Base-by-base conservation (phyloP, 2,888 invertebrate genomes). In the Adelphocoris suturalis region DNA sequence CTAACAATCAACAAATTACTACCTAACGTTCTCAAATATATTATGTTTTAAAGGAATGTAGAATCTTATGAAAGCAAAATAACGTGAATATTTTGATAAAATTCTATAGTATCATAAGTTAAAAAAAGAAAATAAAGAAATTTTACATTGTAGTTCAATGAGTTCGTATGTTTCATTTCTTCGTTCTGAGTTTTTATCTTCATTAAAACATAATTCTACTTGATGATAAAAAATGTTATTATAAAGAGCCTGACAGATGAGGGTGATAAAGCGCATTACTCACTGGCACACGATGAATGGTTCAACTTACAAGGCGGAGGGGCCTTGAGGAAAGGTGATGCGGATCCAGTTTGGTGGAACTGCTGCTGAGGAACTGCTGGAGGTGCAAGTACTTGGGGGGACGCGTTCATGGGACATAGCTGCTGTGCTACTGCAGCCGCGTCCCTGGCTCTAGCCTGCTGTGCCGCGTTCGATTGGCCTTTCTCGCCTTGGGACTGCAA, bases 231-330 rank as follows among this genome's bases (percentile, higher is more conserved):
- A 52, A 52, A 52, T 14, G 52, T 52, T 52, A 16, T 5, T 2
- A 14, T 11, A 52, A 52, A 52, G 11, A n/a, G 48, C 48, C 80
- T 19, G 80, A 48, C 46, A 46, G 27, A 90, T 57, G 86, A 90
- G 78, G 78, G 28, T 61, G 84, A 80, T 27, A 89, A 84, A 90
- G 80, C 47, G 13, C 57, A 80, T 90, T 89, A 90, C 90, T 90
- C 90, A 90, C 90, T 89, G 90, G 90, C 68, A 76, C 80, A 87
- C 82, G 89, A 84, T 88, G 86, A 80, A 78, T 28, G 28, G 37
- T 82, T 89, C 57, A 86, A 91, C 91, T 90, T 90, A 90, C 90
- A 90, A 90, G 91, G 91, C 81, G 91, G 91, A 61, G 91, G 91
- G 57, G 90, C 90, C 89, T 91, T 91, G 90, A 91, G 90, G 90